Evolutionary conservation across 2,888 invertebrate genomes (phyloP), one percentile per base, ranked within the genome.

Genomic region (Baronia brevicornis): DNA sequence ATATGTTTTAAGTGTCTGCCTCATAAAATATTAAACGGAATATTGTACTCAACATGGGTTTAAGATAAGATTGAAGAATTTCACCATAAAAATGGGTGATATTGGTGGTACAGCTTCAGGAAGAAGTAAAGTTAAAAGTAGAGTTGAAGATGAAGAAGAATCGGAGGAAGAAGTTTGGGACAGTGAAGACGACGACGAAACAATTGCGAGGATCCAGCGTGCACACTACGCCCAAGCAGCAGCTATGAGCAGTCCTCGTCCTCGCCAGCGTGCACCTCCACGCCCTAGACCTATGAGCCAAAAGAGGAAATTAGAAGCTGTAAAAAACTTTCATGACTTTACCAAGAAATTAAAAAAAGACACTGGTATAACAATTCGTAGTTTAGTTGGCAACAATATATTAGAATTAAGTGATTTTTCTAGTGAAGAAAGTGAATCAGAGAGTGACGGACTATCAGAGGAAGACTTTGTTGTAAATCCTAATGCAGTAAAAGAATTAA

Each of bases 291-390:
- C 71, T 11, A 77, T 85, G 75, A 84, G 78, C 58, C 73, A 82
- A 33, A 85, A 84, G 53, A 60, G 84, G 36, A 85, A 85, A 60
- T 62, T 84, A 62, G 84, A 85, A 68, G 85, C 85, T 14, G 82
- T 85, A 4, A 84, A 73, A 60, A 74, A 60, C 42, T 85, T 85
- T 44, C 84, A 84, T 44, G 65, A 85, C 47, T 85, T 85, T 46
- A 85, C 85, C 3, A 85, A 85, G 54, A 84, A 79, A 60, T 67
- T 85, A 9, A 85, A 85, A 57, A 71, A 84, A 53, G 85, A 85
- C 60, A 84, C 85, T 43, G 85, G 85, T 41, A 75, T 85, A 46
- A 64, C 67, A 34, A 85, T 85, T 43, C 73, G 78, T 41, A 78
- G 85, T 45, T 67, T 85, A 60, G 78, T 78, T 39, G 84, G 84